These are phyloP conservation scores for Corythoichthys haematopterus DNA, from an alignment of 2,113 vertebrate species.

Conservation along the genomic window DNA sequence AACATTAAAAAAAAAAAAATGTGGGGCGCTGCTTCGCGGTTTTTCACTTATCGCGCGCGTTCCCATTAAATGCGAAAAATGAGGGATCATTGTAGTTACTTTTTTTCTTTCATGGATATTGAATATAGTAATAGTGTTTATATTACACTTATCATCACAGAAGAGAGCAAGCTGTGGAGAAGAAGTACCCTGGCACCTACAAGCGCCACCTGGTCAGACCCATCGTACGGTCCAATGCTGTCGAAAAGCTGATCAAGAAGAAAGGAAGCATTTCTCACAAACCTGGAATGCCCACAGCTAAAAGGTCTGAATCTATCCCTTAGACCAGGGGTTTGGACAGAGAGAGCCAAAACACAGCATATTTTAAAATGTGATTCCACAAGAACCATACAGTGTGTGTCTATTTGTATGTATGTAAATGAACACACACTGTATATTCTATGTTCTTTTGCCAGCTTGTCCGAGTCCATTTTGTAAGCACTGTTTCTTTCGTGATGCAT, in stretches of 20 bases:
- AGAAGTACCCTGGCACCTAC: slow-evolving; percentile 93
- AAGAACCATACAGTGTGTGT: too few relatives aligned
- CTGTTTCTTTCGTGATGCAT: too few relatives aligned
- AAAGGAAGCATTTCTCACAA: slow-evolving; percentile 85
- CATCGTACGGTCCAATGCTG: slow-evolving; percentile 89
- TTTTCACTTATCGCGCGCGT: too few relatives aligned
- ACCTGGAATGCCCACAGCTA: slow-evolving; percentile 78
- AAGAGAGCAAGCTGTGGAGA: slow-evolving; percentile 95
- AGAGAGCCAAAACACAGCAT: neutral
- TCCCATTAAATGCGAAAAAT: too few relatives aligned
- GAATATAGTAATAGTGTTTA: neutral
- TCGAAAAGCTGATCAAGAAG: slow-evolving; percentile 96
- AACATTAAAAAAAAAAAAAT: too few relatives aligned
- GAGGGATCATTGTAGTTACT: neutral
- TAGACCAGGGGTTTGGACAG: neutral
- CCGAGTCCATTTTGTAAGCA: too few relatives aligned
- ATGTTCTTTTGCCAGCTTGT: too few relatives aligned
- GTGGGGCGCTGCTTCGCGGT: too few relatives aligned
- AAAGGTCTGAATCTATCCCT: slow-evolving; percentile 72
- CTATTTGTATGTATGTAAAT: too few relatives aligned
- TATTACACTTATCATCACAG: slow-evolving; percentile 56
- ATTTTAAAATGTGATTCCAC: too few relatives aligned
- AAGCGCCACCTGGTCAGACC: slow-evolving; percentile 92
- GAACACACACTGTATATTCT: too few relatives aligned
- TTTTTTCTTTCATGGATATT: neutral